phyloP scores from a whole-genome alignment of 2,888 invertebrate species.

The Acanthosepion lycidas region DNA sequence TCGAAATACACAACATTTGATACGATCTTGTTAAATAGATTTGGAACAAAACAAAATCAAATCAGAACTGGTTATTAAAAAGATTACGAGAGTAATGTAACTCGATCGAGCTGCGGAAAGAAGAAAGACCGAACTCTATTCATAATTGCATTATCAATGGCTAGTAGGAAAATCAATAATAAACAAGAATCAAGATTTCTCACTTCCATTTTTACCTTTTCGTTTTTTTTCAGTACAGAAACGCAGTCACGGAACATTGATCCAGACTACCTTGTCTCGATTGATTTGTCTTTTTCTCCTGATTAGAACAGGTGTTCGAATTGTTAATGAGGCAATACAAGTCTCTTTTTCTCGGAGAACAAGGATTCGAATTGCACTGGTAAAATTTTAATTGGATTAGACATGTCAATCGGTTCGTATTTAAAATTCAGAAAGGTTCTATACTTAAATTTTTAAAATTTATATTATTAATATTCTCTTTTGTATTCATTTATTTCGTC shows the following conservation, averaged over 20 bases:
- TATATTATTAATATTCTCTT: too few species aligned
- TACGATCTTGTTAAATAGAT: slow-evolving; percentile 9
- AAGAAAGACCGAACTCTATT: background rate
- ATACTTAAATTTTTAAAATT: too few species aligned
- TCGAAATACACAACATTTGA: slow-evolving; percentile 14
- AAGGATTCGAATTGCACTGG: background rate
- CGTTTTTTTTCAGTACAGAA: background rate
- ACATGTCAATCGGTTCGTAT: background rate
- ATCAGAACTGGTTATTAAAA: slow-evolving; percentile 12
- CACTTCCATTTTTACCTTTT: background rate
- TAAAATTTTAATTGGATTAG: background rate
- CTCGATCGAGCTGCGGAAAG: background rate
- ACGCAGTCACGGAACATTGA: background rate
- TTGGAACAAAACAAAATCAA: background rate
- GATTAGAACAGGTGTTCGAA: slow-evolving; percentile 33
- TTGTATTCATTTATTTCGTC: too few species aligned
- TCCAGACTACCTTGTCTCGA: background rate
- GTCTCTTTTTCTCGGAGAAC: background rate
- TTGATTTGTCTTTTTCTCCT: background rate
- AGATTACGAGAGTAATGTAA: slow-evolving; percentile 5
- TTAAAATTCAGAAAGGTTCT: background rate
- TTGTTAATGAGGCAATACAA: background rate
- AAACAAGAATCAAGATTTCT: background rate
- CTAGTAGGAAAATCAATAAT: background rate
- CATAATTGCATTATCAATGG: slow-evolving; percentile 33